Evolutionary conservation across 1,140 invertebrate genomes (phyloP).

Genomic region (Subanguina moxae): DNA sequence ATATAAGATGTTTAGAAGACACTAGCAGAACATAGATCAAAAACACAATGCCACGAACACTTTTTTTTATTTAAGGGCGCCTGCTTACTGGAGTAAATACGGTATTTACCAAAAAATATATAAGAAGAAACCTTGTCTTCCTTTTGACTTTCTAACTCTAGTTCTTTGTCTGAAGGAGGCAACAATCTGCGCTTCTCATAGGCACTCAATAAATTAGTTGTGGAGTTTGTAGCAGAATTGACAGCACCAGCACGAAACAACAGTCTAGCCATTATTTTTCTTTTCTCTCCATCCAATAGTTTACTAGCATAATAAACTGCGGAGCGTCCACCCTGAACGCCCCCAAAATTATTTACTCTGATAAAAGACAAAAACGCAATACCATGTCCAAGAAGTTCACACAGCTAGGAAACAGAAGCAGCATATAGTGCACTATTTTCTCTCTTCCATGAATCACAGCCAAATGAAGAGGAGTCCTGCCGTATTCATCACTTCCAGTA

Average conservation of each 20-base stretch:
- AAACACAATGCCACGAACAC: no score
- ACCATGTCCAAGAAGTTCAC: constrained; percentile 38
- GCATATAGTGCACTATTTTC: constrained; percentile 22
- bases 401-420: constrained; percentile 45
- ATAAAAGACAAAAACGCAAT: background rate
- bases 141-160: no score
- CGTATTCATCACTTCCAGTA: constrained; percentile 69
- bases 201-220: background rate
- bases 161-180: no score
- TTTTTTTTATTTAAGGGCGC: no score
- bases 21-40: no score
- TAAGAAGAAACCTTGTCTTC: no score
- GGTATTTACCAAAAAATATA: no score
- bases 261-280: constrained; percentile 21
- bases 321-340: background rate
- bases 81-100: no score
- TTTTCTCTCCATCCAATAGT: constrained; percentile 7
- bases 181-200: no score
- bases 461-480: constrained; percentile 79
- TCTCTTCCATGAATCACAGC: constrained; percentile 61
- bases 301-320: constrained; percentile 30
- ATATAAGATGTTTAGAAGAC: no score
- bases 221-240: background rate
- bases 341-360: background rate
- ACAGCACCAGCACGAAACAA: constrained; percentile 16